Conservation (phyloP, 2,797 vertebrate genomes). For the Clarias platycephalus region DNA sequence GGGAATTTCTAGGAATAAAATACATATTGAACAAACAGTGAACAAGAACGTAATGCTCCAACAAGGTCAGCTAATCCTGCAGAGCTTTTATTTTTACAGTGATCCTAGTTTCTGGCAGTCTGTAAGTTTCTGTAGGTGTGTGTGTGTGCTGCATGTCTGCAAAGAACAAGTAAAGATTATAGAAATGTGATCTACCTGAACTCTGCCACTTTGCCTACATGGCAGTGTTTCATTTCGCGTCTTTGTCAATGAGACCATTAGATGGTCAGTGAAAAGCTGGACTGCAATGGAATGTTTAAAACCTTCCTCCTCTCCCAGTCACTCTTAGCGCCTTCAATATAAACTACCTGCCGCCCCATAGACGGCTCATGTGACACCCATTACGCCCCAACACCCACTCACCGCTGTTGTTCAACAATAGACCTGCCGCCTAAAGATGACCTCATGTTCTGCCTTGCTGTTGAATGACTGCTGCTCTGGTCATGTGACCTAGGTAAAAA, state of each 20-base stretch:
- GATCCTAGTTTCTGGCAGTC: conserved; percentile 24
- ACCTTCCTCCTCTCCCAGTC: conserved; percentile 58
- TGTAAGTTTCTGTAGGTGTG: conserved; percentile 12
- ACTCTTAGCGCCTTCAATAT: conserved; percentile 55
- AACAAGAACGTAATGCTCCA: background rate
- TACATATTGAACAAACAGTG: too few species aligned
- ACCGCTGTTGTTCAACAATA: conserved; percentile 50
- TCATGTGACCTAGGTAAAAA: conserved; percentile 33
- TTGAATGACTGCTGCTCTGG: conserved; percentile 43
- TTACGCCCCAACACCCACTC: conserved; percentile 55
- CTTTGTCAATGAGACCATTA: conserved; percentile 56
- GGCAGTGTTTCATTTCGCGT: conserved; percentile 55
- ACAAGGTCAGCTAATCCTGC: background rate
- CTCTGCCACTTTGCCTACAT: conserved; percentile 52
- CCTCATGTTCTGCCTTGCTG: conserved; percentile 38
- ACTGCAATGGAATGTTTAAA: conserved; percentile 66
- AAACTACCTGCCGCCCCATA: conserved; percentile 54
- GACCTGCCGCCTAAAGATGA: conserved; percentile 50
- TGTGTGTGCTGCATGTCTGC: background rate
- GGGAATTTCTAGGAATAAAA: background rate
- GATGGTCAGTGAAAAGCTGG: conserved; percentile 53
- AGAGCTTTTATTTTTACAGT: background rate
- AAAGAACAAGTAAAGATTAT: conserved; percentile 51
- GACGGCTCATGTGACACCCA: conserved; percentile 54
- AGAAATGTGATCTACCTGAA: conserved; percentile 52